Evolutionary conservation across 2,888 invertebrate genomes (phyloP), one percentile per base, ranked within the genome.

Genomic region (Ariolimax columbianus): DNA sequence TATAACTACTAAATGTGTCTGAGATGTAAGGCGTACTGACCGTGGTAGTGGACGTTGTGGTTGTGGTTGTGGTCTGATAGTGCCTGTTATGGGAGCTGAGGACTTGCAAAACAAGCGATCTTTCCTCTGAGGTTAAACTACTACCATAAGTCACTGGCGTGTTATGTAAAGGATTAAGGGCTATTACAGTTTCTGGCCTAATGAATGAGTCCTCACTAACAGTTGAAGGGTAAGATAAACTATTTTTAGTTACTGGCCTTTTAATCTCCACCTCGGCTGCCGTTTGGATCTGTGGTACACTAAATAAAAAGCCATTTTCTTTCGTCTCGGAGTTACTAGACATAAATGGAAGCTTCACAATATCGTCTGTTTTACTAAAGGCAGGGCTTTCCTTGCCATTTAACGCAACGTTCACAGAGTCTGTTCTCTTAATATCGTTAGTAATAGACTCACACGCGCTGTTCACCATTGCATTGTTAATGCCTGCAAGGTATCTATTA

Each of bases 81-180:
- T 78, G 78, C 23, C 19, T 51, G 23, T 33, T 55, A 68, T 83
- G 77, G 43, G 43, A 30, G 36, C 17, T 75, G 2, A 84, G 66
- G 23, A 80, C 66, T 19, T 84, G 80, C 7, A 80, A 40, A 33
- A 75, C 84, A 26, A 80, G 66, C 1, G 84, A 80, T 4, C 66
- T 55, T 75, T 84, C 84, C 33, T 84, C 84, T 17, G 80, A 23
- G 4, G 80, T 84, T 36, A 84, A 47, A 19, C 47, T 75, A 33
- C 66, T 77, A 17, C 33, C 30, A n/a, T 36, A 38, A 23, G 23
- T 73, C 19, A 2, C 11, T 1, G 17, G 9, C 14, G 70, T 14
- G 33, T 38, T 2, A 43, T 26, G 43, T 33, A 47, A 51, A 3
- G 77, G 23, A 36, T 63, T 75, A 70, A 38, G 14, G n/a, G 72